phyloP scores from a whole-genome alignment of 2,888 invertebrate species.

The Lochmaea crataegi region DNA sequence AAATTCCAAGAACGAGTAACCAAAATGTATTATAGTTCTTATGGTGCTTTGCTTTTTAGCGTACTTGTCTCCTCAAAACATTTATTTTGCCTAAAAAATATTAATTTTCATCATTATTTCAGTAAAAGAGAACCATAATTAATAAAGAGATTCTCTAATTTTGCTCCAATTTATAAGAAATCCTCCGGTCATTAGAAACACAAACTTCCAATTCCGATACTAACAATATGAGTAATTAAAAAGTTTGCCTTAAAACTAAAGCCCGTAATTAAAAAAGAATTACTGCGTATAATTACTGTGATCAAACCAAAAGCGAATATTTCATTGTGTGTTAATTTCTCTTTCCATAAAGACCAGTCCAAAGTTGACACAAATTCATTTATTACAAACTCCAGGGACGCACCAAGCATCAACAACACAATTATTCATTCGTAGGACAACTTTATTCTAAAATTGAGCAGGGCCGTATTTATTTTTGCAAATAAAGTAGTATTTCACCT shows the following conservation, averaged over 20 bases:
- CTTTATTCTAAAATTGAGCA: no score
- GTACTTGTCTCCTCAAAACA: no score
- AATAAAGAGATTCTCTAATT: no score
- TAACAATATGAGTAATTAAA: neutral
- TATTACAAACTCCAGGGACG: neutral
- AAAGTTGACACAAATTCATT: conserved; percentile 9
- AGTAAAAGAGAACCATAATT: no score
- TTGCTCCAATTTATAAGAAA: neutral
- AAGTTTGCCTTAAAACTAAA: neutral
- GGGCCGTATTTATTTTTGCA: no score
- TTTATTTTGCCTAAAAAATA: no score
- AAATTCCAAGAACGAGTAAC: no score
- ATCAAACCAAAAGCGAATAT: conserved; percentile 12
- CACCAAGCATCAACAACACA: neutral
- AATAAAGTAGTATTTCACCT: no score
- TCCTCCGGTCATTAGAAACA: neutral
- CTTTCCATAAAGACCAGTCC: conserved; percentile 9
- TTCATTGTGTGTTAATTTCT: conserved; percentile 17
- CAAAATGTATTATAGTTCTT: no score
- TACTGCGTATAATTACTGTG: conserved; percentile 4
- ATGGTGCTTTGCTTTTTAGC: no score
- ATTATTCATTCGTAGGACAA: no score
- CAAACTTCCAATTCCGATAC: neutral
- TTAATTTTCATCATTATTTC: no score
- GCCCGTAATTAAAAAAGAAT: conserved; percentile 1